A percentile compares a stretch with the other conserved stretches of the same genome.
Conservation (phyloP, 2,888 invertebrate species). For the Eilema griseolum region DNA sequence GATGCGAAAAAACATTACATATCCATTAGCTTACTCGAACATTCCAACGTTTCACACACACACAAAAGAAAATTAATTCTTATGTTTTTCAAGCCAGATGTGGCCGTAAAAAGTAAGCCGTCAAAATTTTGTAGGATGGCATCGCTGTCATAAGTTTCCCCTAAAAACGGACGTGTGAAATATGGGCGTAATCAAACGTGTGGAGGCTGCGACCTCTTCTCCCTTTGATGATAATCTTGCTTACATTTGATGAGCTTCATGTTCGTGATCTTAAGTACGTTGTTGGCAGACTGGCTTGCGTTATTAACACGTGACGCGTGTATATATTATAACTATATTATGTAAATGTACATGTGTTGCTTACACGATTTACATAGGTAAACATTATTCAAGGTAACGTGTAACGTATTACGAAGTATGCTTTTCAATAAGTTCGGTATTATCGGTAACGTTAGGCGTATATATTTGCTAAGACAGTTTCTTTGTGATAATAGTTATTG, state of each 20-base stretch:
- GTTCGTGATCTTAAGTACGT: conserved; percentile 19
- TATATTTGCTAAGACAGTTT: background rate
- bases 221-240: conserved; percentile 37
- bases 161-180: conserved; percentile 66
- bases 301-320: conserved; percentile 18
- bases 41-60: conserved; percentile 11
- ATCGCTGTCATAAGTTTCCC: conserved; percentile 61
- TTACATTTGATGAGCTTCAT: conserved; percentile 28
- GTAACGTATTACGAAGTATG: conserved; percentile 1
- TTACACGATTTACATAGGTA: background rate
- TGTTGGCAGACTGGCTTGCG: conserved; percentile 20
- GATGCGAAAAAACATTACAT: conserved; percentile 37
- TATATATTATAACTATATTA: conserved; percentile 9
- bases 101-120: conserved; percentile 65
- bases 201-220: conserved; percentile 38
- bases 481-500: background rate
- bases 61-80: conserved; percentile 21
- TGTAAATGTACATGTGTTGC: conserved; percentile 1
- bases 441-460: background rate
- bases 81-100: conserved; percentile 48
- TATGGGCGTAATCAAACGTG: conserved; percentile 66
- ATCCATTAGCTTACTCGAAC: conserved; percentile 38
- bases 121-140: conserved; percentile 67
- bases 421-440: conserved; percentile 2
- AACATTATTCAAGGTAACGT: background rate